phyloP scores from a whole-genome alignment of 2,113 vertebrate genomes.

The Brevimyrus niger region DNA sequence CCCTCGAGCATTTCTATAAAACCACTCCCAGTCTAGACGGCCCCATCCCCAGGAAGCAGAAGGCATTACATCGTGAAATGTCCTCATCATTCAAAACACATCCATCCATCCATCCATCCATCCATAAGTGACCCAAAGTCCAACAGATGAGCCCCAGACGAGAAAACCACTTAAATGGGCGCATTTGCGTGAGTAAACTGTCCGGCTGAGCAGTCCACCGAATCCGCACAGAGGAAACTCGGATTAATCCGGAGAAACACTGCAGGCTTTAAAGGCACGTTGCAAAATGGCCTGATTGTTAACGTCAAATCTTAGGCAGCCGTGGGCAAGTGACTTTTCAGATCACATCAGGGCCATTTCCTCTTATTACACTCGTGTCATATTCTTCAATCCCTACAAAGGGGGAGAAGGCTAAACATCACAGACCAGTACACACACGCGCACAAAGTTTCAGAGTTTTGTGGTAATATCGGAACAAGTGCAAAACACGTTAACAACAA shows the following conservation, averaged over 20 bases:
- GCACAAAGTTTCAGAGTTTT: neutral
- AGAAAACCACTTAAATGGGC: neutral
- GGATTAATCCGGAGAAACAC: neutral
- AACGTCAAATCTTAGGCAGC: neutral
- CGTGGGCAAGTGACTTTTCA: neutral
- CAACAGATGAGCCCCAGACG: neutral
- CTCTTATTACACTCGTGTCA: neutral
- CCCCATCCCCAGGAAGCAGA: neutral
- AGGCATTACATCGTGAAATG: neutral
- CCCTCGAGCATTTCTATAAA: neutral
- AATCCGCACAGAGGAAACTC: neutral
- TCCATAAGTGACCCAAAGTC: neutral
- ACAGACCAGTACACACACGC: neutral
- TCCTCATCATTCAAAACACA: neutral
- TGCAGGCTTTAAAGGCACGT: constrained; percentile 1
- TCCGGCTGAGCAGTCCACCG: neutral
- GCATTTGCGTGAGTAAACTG: neutral
- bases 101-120: neutral
- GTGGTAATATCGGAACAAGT: constrained; percentile 6
- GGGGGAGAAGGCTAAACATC: neutral
- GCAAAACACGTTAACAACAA: constrained; percentile 13
- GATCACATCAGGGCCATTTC: neutral
- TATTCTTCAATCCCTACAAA: neutral
- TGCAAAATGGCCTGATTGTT: neutral
- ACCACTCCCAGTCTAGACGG: neutral